These are phyloP conservation scores for Pangasius macronema DNA, from an alignment of 2,797 vertebrate species.

Conservation along the genomic window DNA sequence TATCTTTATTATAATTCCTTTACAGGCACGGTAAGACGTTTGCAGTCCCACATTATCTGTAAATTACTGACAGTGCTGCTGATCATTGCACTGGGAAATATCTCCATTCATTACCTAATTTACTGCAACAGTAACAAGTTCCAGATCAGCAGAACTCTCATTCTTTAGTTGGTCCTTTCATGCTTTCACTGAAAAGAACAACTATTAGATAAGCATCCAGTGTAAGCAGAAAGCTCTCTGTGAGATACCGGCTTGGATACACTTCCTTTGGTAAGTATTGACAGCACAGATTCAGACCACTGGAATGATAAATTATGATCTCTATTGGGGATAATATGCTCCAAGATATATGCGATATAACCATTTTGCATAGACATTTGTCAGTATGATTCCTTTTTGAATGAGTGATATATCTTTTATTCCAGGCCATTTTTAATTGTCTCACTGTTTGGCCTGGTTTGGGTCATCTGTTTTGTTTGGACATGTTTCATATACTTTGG, in stretches of 20 bases:
- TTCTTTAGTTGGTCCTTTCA: background rate
- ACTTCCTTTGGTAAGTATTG: background rate
- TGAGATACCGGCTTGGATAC: background rate
- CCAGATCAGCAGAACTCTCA: background rate
- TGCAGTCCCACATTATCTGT: background rate
- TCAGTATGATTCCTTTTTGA: background rate
- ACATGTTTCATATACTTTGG: slow-evolving; percentile 38
- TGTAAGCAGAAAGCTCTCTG: background rate
- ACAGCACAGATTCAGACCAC: background rate
- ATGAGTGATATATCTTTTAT: slow-evolving; percentile 16
- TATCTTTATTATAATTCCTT: slow-evolving; percentile 5
- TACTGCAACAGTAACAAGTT: background rate
- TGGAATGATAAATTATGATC: background rate
- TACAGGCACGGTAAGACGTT: background rate
- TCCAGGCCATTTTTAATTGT: slow-evolving; percentile 24
- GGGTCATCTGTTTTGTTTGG: slow-evolving; percentile 40
- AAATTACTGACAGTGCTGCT: background rate
- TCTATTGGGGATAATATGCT: background rate
- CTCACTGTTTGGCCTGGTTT: slow-evolving; percentile 25
- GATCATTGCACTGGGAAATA: background rate
- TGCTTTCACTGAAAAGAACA: slow-evolving; percentile 2
- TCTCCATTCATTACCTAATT: background rate
- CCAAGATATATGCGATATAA: background rate
- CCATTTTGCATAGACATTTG: slow-evolving; percentile 17
- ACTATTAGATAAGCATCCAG: background rate